Conservation (phyloP, 2,797 vertebrate species). For the Mallotus villosus region DNA sequence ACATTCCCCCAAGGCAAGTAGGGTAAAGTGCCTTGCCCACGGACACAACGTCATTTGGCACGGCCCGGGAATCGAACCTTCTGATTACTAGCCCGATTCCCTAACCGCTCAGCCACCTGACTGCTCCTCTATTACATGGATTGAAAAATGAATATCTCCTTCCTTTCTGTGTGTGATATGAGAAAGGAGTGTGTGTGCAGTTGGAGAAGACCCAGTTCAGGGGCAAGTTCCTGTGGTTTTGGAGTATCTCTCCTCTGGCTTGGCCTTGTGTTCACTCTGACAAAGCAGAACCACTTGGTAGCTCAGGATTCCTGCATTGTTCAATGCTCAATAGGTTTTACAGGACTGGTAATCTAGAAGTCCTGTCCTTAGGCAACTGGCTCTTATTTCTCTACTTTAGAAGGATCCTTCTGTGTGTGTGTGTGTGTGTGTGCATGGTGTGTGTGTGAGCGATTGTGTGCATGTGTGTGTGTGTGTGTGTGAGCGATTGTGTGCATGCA, state of each 20-base stretch:
- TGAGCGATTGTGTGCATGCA: neutral
- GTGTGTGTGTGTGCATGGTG: constrained; percentile 8
- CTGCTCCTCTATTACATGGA: too few species aligned
- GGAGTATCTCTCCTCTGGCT: neutral
- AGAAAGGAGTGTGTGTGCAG: too few species aligned
- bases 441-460: neutral
- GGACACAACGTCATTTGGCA: too few species aligned
- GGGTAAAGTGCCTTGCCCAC: too few species aligned
- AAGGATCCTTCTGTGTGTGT: neutral
- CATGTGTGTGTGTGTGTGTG: neutral
- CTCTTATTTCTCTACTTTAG: neutral
- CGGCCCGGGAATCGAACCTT: too few species aligned
- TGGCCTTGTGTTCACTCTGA: neutral
- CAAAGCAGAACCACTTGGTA: constrained; percentile 4
- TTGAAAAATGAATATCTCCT: too few species aligned
- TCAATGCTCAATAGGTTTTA: neutral
- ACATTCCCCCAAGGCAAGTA: too few species aligned
- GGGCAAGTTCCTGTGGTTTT: too few species aligned
- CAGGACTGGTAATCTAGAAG: neutral
- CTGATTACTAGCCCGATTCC: too few species aligned
- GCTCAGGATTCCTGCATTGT: constrained; percentile 3
- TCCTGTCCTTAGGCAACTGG: neutral
- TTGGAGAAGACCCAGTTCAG: too few species aligned
- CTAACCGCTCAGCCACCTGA: too few species aligned
- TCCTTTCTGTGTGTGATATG: too few species aligned